Evolutionary conservation across 2,113 vertebrate species (phyloP), one percentile per base, ranked within the genome.

Genomic region (Tiliqua scincoides): DNA sequence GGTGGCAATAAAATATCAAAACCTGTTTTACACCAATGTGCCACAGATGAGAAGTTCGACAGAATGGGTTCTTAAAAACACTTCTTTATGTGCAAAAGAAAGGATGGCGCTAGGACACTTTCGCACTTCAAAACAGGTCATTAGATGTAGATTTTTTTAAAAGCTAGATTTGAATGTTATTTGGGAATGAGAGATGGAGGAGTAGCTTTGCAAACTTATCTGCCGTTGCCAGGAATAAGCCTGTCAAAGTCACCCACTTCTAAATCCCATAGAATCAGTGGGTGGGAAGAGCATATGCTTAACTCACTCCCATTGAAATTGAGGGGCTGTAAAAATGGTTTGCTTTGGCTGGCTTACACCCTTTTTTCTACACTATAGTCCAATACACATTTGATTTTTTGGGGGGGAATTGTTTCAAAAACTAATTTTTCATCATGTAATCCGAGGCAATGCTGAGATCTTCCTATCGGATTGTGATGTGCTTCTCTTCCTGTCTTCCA

Each of bases 201-300:
- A 25, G 73, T 89, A 74, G 83, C 65, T 88, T 89, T 91, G 82
- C 72, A 91, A 77, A 84, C 81, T 88, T 88, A 93, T 88, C 83
- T 89, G 87, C 77, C 48, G 37, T 87, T 59, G 15, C 3, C 68
- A 52, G 65, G 30, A 70, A 54, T 23, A 10, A 35, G 23, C 48
- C 48, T 6, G 30, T 17, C 27, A 18, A 32, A 77, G 30, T 32
- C 9, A 77, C 8, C 75, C 52, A 15, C n/a, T 77, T 71, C n/a
- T 54, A 27, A 10, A 8, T 35, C n/a, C 65, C 20, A 59, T 35
- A 7, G 7, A 35, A 35, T 27, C 12, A 57, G 30, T 25, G 48
- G 3, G 9, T 70, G 43, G 54, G 20, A 35, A 15, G 48, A 52
- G 21, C 32, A 65, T 7, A 8, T 9, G 6, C 32, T 20, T 35